A percentile compares a stretch with the other conserved stretches of the same genome.
phyloP scores from a whole-genome alignment of 2,113 vertebrate genomes.

The Ranitomeya imitator region DNA sequence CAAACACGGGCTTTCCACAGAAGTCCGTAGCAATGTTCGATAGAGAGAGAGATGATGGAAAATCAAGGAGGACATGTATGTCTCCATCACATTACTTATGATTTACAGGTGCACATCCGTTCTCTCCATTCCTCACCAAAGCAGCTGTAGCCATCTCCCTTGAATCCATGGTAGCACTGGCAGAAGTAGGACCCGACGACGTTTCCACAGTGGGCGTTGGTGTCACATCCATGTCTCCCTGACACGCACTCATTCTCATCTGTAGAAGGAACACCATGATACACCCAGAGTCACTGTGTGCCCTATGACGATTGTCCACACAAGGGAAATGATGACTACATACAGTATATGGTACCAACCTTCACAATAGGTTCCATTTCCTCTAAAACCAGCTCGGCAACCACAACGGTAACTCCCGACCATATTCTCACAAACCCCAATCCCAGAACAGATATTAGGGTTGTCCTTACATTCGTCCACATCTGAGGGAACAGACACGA shows the following conservation, averaged over 20 bases:
- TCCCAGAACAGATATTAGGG: conserved; percentile 67
- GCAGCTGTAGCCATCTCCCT: conserved; percentile 75
- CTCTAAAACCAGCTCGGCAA: conserved; percentile 74
- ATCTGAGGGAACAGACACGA: conserved; percentile 64
- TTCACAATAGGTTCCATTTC: conserved; percentile 80
- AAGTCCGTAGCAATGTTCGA: no score
- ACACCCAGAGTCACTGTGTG: no score
- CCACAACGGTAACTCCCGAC: conserved; percentile 76
- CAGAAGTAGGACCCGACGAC: conserved; percentile 80
- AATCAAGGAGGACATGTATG: no score
- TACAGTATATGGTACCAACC: conserved; percentile 61
- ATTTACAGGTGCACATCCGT: no score
- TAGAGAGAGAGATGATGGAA: no score
- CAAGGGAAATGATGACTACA: not conserved
- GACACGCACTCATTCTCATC: conserved; percentile 77
- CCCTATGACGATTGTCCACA: not conserved
- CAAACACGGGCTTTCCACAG: no score
- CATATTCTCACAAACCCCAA: conserved; percentile 75
- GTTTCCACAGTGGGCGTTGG: conserved; percentile 77
- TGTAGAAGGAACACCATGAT: conserved; percentile 40
- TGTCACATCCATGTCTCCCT: conserved; percentile 71
- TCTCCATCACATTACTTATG: no score
- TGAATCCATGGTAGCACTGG: conserved; percentile 79
- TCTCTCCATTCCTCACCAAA: conserved; percentile 67
- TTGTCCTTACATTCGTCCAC: conserved; percentile 74